Evolutionary conservation across 35 echinoderm and acorn worm genomes (phyloP).

Genomic region (Hemicentrotus pulcherrimus): DNA sequence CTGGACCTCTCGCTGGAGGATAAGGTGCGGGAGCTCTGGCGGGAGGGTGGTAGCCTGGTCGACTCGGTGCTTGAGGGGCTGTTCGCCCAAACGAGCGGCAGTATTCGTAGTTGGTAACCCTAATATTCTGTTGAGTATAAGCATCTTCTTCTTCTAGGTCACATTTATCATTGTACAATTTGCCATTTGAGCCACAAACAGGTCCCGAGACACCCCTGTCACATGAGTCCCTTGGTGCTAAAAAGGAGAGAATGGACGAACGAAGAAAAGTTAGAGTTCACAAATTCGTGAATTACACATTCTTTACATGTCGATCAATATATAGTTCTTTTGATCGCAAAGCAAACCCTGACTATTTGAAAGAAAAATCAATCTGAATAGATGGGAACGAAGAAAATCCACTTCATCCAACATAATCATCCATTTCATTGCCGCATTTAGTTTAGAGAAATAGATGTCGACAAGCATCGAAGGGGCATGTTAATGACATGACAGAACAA

Average conservation of each 20-base stretch:
- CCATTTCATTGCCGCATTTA: too few relatives aligned
- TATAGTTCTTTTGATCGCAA: too few relatives aligned
- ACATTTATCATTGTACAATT: neutral
- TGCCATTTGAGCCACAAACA: slow-evolving; percentile 22
- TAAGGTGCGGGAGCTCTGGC: neutral
- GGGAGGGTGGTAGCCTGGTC: neutral
- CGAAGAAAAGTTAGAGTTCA: too few relatives aligned
- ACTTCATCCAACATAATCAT: too few relatives aligned
- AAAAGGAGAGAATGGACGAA: neutral
- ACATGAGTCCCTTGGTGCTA: slow-evolving; percentile 18
- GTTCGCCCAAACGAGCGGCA: neutral
- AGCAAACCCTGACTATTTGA: too few relatives aligned
- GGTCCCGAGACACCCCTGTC: slow-evolving; percentile 14
- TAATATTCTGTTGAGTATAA: neutral
- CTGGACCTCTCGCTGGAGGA: neutral
- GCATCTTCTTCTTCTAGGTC: slow-evolving; percentile 22
- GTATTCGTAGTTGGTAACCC: neutral
- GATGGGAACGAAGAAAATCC: too few relatives aligned
- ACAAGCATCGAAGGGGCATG: too few relatives aligned
- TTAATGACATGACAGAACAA: too few relatives aligned
- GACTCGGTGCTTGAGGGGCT: neutral
- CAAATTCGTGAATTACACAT: too few relatives aligned
- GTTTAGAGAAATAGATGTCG: too few relatives aligned
- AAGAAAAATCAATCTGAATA: too few relatives aligned
- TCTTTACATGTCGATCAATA: too few relatives aligned